phyloP scores from a whole-genome alignment of 2,797 vertebrate genomes.

The Poecilia picta region DNA sequence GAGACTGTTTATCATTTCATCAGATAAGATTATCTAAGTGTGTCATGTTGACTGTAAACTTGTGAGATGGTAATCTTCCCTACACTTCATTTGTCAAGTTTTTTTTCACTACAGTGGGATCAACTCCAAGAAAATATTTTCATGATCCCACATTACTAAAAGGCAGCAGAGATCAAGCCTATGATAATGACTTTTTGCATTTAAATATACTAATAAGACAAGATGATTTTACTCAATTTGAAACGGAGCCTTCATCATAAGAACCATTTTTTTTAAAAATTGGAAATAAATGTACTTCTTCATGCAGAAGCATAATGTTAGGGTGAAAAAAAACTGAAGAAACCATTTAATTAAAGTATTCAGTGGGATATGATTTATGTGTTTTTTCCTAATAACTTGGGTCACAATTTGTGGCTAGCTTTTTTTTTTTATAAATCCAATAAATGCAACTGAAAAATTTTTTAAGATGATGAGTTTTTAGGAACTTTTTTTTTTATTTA shows the following conservation, averaged over 20 bases:
- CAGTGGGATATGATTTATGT: neutral
- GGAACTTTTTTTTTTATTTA: neutral
- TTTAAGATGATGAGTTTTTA: neutral
- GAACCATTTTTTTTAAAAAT: neutral
- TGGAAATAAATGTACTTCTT: neutral
- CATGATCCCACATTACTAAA: neutral
- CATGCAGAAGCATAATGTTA: neutral
- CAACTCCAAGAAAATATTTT: neutral
- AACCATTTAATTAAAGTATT: neutral
- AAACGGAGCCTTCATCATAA: neutral
- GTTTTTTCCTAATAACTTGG: neutral
- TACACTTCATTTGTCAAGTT: neutral
- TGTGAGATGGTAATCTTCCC: neutral
- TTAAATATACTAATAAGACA: neutral
- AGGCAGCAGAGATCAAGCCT: neutral
- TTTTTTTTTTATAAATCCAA: neutral
- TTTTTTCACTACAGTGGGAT: neutral
- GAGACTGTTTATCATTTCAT: neutral
- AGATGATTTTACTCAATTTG: neutral
- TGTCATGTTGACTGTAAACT: neutral
- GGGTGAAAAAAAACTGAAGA: neutral
- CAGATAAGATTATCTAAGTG: neutral
- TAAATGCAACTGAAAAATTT: neutral
- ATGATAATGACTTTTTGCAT: neutral
- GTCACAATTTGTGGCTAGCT: neutral